Percentiles rank a stretch among this genome's conserved stretches.
phyloP scores from a whole-genome alignment of 2,888 invertebrate genomes.

The Phyllotreta cruciferae region DNA sequence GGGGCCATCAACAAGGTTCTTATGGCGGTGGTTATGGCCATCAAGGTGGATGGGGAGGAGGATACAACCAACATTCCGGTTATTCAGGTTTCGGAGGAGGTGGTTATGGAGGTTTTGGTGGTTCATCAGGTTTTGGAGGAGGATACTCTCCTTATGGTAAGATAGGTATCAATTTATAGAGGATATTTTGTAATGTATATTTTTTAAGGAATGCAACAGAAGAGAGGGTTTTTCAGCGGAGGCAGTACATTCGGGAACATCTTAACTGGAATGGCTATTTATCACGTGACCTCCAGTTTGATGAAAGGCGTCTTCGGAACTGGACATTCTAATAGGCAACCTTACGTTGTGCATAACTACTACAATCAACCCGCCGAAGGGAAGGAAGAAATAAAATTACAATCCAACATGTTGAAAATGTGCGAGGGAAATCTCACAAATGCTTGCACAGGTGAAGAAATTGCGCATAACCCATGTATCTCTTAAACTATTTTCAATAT shows the following conservation, averaged over 20 bases:
- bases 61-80: conserved; percentile 28
- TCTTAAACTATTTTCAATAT: neutral
- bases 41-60: too few relatives aligned
- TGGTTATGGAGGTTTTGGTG: conserved; percentile 15
- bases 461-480: neutral
- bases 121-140: conserved; percentile 4
- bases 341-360: conserved; percentile 54
- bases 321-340: conserved; percentile 36
- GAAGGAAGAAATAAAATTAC: conserved; percentile 52
- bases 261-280: conserved; percentile 53
- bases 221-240: conserved; percentile 49
- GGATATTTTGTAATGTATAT: too few relatives aligned
- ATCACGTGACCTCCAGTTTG: conserved; percentile 47
- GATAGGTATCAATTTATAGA: neutral
- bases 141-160: conserved; percentile 3
- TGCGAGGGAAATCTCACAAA: conserved; percentile 53
- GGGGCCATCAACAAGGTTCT: conserved; percentile 22
- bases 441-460: conserved; percentile 50
- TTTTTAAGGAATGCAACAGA: conserved; percentile 35
- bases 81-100: conserved; percentile 32
- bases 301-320: conserved; percentile 35
- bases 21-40: conserved; percentile 26
- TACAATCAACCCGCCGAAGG: conserved; percentile 52
- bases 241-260: conserved; percentile 52
- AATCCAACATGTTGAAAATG: conserved; percentile 51